Evolutionary conservation across 2,888 invertebrate species (phyloP), one percentile per base, ranked within the genome.

Genomic region (Clostera curtula): DNA sequence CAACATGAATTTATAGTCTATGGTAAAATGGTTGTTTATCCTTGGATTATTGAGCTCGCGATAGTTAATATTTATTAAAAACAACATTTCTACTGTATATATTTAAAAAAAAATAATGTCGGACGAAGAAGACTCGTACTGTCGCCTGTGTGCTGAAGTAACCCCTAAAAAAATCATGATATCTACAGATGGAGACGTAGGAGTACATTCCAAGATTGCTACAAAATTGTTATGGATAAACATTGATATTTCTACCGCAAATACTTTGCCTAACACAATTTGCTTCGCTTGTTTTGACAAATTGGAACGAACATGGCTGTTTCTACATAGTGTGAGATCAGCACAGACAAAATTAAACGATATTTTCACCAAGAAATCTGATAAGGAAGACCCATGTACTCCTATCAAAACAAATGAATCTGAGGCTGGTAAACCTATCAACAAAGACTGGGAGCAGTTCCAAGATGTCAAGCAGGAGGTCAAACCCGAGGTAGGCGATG

Each of bases 151-250:
- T 26, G 83, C 83, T 1, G 83, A 83, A 44, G 65, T 61, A 21
- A 82, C 80, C 5, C 62, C 68, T 1, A 53, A 44, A 47, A 40
- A 46, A 5, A 68, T 68, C 33, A 51, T 83, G 13, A 72, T 83
- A 52, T 52, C 66, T 0, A 54, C 69, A 0, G 67, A 72, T 10
- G 75, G 74, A 41, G 75, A 75, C 24, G 76, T 69, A 3, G 75
- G 71, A 1, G 32, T 65, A 0, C 63, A 56, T 24, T 74, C 74
- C 0, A 77, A 76, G 44, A 60, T 82, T 9, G 42, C 57, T 2
- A 60, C 56, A 1, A 83, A 83, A 59, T 65, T 82, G 64, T 52
- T 54, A 2, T 82, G 79, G 79, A 77, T 83, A 42, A 83, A 82
- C 42, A 58, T 83, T 19, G 71, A 80, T 45, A 46, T 76, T 43